These are phyloP conservation scores for Leuciscus idus DNA, from an alignment of 2,113 vertebrate species.

Conservation along the genomic window DNA sequence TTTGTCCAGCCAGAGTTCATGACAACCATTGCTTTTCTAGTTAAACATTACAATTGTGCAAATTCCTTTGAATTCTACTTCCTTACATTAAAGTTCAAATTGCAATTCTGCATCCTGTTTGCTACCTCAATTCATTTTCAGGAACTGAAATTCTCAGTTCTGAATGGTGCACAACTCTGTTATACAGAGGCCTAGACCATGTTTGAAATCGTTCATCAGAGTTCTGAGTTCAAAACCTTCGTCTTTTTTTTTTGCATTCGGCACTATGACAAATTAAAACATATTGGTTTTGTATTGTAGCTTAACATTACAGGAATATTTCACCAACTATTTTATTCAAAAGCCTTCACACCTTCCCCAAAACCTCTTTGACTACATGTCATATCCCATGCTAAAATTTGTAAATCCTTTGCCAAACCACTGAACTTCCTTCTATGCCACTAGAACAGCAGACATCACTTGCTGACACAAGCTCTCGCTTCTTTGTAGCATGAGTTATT, in stretches of 20 bases:
- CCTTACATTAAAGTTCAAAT: neutral
- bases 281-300: conserved; percentile 8
- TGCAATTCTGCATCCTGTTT: neutral
- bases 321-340: conserved; percentile 8
- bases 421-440: conserved; percentile 22
- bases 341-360: neutral
- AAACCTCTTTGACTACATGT: neutral
- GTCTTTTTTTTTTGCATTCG: conserved; percentile 8
- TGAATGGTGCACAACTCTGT: neutral
- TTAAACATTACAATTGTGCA: neutral
- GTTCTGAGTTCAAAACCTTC: neutral
- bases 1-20: neutral
- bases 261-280: neutral
- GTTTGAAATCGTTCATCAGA: neutral
- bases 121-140: neutral
- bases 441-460: conserved; percentile 40
- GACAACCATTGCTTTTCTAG: neutral
- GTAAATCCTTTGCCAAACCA: conserved; percentile 13
- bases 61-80: neutral
- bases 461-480: conserved; percentile 22
- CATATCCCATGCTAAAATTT: conserved; percentile 28
- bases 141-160: neutral
- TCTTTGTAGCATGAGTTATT: conserved; percentile 61
- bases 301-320: neutral
- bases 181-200: neutral